Percentiles rank a stretch among this genome's conserved stretches.
phyloP scores from a whole-genome alignment of 2,797 vertebrate species.

The Varecia variegata region DNA sequence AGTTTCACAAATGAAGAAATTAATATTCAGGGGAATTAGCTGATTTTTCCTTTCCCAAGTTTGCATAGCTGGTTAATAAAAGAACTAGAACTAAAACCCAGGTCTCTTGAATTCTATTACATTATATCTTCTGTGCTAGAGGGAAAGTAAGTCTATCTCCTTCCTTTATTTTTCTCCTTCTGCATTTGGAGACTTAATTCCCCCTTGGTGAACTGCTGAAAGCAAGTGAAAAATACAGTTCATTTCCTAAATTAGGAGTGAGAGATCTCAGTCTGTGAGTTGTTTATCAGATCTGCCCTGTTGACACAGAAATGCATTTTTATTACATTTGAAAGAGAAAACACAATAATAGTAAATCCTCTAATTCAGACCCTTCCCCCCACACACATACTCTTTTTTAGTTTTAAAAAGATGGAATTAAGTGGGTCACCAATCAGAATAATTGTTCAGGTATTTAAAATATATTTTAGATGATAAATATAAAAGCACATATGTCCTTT shows the following conservation, averaged over 20 bases:
- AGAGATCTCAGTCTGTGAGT: not conserved
- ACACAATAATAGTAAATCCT: not conserved
- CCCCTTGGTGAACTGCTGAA: not conserved
- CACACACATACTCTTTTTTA: not conserved
- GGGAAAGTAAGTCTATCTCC: not conserved
- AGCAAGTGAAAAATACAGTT: not conserved
- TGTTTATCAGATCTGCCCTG: not conserved
- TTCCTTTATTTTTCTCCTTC: not conserved
- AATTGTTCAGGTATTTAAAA: slow-evolving; percentile 11
- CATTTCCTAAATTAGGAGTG: not conserved
- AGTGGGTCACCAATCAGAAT: not conserved
- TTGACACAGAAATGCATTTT: not conserved
- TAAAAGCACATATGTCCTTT: not conserved
- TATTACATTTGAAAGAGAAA: not conserved
- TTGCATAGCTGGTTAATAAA: not conserved
- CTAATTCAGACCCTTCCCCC: not conserved
- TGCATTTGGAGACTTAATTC: not conserved
- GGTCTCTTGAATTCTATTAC: not conserved
- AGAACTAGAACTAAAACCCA: not conserved
- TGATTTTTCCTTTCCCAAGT: not conserved
- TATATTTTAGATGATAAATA: not conserved
- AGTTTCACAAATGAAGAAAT: slow-evolving; percentile 20
- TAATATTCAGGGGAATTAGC: not conserved
- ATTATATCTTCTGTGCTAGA: not conserved
- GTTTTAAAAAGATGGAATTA: not conserved